These are phyloP conservation scores for Okapia johnstoni DNA, from an alignment of 2,113 vertebrate species.

Conservation along the genomic window DNA sequence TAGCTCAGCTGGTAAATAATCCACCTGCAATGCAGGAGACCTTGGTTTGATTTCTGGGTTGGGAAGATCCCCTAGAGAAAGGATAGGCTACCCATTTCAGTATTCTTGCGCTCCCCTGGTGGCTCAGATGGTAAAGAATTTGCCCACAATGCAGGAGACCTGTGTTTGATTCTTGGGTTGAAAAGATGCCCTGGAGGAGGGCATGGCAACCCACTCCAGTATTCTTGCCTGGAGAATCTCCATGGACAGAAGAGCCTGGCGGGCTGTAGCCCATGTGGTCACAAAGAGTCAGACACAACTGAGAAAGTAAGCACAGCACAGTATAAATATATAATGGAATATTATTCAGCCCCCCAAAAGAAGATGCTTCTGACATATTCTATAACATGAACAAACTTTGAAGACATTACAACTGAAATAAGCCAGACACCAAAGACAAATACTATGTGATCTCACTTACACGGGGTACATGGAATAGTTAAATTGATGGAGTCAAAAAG, in stretches of 20 bases:
- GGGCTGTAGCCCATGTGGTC: background rate
- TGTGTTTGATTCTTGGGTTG: background rate
- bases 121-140: background rate
- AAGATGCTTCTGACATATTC: background rate
- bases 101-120: background rate
- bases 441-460: background rate
- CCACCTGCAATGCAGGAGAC: background rate
- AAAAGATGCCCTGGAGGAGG: background rate
- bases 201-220: background rate
- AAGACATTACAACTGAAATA: background rate
- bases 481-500: background rate
- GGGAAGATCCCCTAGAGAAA: background rate
- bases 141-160: background rate
- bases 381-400: background rate
- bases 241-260: background rate
- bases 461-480: background rate
- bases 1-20: background rate
- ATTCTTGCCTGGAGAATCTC: background rate
- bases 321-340: background rate
- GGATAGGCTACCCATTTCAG: background rate
- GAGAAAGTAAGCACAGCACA: background rate
- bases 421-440: background rate
- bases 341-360: background rate
- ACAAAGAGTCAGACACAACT: background rate
- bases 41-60: background rate